phyloP scores from a whole-genome alignment of 2,888 invertebrate genomes.

The Enchytraeus crypticus region DNA sequence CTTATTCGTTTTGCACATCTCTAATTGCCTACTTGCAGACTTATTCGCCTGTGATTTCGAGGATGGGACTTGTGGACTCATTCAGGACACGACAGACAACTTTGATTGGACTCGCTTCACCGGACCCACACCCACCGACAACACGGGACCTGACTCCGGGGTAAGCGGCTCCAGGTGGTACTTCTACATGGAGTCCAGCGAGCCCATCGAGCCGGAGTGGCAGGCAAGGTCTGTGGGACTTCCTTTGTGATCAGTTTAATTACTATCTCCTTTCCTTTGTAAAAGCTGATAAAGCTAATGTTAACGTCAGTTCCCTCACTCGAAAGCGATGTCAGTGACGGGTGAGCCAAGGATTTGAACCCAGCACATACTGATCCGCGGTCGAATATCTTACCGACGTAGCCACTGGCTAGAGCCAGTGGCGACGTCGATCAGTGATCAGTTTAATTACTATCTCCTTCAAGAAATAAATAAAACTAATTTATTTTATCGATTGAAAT shows the following conservation, averaged over 20 bases:
- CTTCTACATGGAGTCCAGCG: conserved; percentile 6
- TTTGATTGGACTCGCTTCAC: background rate
- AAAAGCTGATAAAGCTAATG: too few species aligned
- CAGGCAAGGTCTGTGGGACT: conserved; percentile 1
- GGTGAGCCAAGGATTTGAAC: too few species aligned
- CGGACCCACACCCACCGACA: background rate
- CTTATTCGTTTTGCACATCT: too few species aligned
- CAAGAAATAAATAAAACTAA: background rate
- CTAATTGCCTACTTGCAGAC: background rate
- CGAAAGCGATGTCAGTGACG: too few species aligned
- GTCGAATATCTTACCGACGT: too few species aligned
- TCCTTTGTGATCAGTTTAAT: background rate
- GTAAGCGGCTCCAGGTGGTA: background rate
- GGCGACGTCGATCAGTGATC: background rate
- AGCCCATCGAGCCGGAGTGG: background rate
- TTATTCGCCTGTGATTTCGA: conserved; percentile 2
- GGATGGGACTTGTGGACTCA: background rate
- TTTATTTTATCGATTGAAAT: background rate
- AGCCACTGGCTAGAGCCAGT: too few species aligned
- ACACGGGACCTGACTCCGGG: background rate
- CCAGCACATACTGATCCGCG: too few species aligned
- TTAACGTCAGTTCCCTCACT: too few species aligned
- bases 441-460: background rate
- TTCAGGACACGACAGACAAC: background rate
- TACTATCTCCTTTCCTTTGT: too few species aligned